Base-by-base conservation (phyloP, 2,888 invertebrate genomes). In the Philereme vetulata region DNA sequence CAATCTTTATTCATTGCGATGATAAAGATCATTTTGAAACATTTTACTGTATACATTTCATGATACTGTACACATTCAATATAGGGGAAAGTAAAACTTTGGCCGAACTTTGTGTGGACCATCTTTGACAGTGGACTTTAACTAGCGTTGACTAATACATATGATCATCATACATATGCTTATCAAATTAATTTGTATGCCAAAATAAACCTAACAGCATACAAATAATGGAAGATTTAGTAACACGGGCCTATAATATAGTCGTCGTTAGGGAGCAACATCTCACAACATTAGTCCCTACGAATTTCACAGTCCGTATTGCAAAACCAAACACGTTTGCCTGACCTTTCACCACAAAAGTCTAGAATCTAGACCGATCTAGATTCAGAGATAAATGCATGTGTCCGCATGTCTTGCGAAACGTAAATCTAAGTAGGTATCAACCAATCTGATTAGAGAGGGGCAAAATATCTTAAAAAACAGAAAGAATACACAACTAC, bases 291-390 rank as follows among this genome's bases (percentile, higher is more conserved):
- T 55, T 32, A 21, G 43, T 60, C 67, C 70, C 67, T 68, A 76
- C 70, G 72, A 69, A 75, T 76, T 71, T 70, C 59, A 67, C 54
- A 71, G 62, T 56, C 56, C 63, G 60, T 63, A 71, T 80, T 83
- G 68, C 79, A 72, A 82, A 78, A 80, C 66, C 56, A 70, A 80
- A 78, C 82, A 77, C 78, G 86, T 82, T 77, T 68, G 67, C 63
- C 64, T 86, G 87, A 90, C 89, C 89, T 90, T 89, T 90, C 86
- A 78, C 83, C 77, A 80, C 85, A 79, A 85, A 84, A 85, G 85
- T 88, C 81, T 82, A 79, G 77, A 79, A 77, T 71, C 70, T 52
- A 46, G 51, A 43, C 64, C 76, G 86, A 84, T 87, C 88, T 88
- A 88, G 89, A 89, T 90, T 78, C 68, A 69, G 84, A 88, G 86